Conservation (phyloP, 2,888 invertebrate species). For the Brenthis ino region DNA sequence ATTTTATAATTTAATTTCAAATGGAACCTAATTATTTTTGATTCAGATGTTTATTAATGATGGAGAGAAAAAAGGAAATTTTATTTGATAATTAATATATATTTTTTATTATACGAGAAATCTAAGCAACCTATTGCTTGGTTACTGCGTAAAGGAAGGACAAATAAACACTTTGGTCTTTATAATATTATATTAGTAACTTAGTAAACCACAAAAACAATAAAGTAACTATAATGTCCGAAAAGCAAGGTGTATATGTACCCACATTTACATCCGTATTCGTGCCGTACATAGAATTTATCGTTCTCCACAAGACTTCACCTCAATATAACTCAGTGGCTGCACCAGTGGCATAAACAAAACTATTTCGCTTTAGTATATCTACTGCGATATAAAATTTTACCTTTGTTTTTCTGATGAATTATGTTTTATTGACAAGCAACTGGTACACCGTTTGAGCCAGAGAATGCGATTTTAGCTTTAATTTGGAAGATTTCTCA, state of each 20-base stretch:
- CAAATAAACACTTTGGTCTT: too few relatives aligned
- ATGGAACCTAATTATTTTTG: too few relatives aligned
- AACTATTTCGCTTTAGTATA: slow-evolving; percentile 15
- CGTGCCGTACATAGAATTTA: slow-evolving; percentile 24
- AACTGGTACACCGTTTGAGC: neutral
- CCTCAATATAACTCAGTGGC: slow-evolving; percentile 25
- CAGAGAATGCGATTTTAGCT: too few relatives aligned
- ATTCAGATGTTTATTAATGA: too few relatives aligned
- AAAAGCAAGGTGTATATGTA: neutral
- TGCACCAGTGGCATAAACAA: slow-evolving; percentile 7
- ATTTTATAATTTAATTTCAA: too few relatives aligned
- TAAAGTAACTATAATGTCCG: neutral
- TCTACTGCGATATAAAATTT: slow-evolving; percentile 5
- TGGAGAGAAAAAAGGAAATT: too few relatives aligned
- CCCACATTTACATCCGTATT: neutral
- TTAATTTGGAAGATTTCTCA: too few relatives aligned
- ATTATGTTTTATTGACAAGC: slow-evolving; percentile 3
- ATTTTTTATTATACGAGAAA: too few relatives aligned
- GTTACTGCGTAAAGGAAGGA: neutral
- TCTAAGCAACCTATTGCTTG: too few relatives aligned
- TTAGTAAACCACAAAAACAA: too few relatives aligned
- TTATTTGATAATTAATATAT: too few relatives aligned
- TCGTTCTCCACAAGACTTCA: slow-evolving; percentile 25
- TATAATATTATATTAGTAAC: neutral
- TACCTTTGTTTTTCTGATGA: neutral